phyloP scores from a whole-genome alignment of 2,113 vertebrate species.

The Orycteropus afer region DNA sequence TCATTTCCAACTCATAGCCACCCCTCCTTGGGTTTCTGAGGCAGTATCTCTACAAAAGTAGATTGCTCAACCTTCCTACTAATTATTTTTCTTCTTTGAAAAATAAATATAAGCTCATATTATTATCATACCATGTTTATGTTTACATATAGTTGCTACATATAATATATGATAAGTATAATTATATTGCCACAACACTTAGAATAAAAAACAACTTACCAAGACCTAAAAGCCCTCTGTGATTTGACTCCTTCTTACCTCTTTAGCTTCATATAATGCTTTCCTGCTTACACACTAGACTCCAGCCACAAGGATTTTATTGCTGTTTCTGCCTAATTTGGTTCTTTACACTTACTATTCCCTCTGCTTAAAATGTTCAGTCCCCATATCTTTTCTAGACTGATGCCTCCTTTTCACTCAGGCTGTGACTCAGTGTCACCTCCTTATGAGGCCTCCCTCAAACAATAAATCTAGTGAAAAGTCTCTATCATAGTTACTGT shows the following conservation, averaged over 20 bases:
- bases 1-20: too few relatives aligned
- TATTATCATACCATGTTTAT: background rate
- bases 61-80: too few relatives aligned
- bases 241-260: too few relatives aligned
- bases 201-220: background rate
- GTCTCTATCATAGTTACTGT: background rate
- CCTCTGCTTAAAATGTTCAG: too few relatives aligned
- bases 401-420: background rate
- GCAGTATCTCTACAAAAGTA: too few relatives aligned
- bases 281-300: background rate
- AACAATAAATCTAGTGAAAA: background rate
- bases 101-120: background rate
- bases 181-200: background rate
- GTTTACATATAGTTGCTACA: too few relatives aligned
- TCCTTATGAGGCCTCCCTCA: background rate
- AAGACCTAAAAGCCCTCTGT: too few relatives aligned
- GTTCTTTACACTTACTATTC: background rate
- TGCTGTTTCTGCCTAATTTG: background rate
- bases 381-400: background rate
- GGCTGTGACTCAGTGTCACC: background rate
- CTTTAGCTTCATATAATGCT: too few relatives aligned
- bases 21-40: too few relatives aligned
- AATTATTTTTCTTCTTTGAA: background rate
- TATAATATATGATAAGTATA: background rate
- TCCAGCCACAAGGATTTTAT: background rate